Evolutionary conservation across 2,888 invertebrate genomes (phyloP), one percentile per base, ranked within the genome.

Genomic region (Drosophila quinaria): DNA sequence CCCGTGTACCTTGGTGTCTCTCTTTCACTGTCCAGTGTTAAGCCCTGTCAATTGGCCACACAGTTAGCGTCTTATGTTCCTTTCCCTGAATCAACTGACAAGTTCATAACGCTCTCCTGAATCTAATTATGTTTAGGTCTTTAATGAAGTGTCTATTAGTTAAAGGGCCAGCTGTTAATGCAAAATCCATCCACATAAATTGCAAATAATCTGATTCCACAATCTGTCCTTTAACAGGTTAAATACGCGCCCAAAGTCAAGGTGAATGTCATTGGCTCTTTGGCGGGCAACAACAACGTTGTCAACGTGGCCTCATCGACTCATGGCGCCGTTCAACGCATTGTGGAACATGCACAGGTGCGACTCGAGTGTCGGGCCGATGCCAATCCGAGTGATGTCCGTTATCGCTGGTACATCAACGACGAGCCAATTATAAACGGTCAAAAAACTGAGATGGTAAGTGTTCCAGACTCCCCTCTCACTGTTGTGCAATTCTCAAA

Each of bases 161-260:
- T 2, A 9, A 15, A 15, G 9, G 15, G 39, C 8, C 15, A 8
- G 3, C 3, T 5, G 1, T 2, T 44, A 44, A 44, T 44, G 13
- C 13, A n/a, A 25, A 46, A 29, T 10, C 47, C 29, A 9, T 47
- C 10, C 13, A 29, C 10, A 29, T 29, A 29, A 22, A 3, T 22
- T 29, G 10, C 29, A 47, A 29, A 11, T 54, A 39, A 41, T 42
- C 37, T 35, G 39, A 46, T 52, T 29, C n/a, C 15, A 9, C n/a
- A 9, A 42, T 50, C 49, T 37, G 9, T 22, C 2, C 9, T 25
- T 44, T 15, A 42, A 17, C 71, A 96, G 96, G 98, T 98, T 31
- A 97, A 97, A 93, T 98, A 97, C 91, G 97, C 97, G 44, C 97
- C 97, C 6, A 97, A 97, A 94, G 97, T 97, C 80, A 95, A 96